Base-by-base conservation (phyloP, 2,797 vertebrate genomes). In the Gallinago solitaria region DNA sequence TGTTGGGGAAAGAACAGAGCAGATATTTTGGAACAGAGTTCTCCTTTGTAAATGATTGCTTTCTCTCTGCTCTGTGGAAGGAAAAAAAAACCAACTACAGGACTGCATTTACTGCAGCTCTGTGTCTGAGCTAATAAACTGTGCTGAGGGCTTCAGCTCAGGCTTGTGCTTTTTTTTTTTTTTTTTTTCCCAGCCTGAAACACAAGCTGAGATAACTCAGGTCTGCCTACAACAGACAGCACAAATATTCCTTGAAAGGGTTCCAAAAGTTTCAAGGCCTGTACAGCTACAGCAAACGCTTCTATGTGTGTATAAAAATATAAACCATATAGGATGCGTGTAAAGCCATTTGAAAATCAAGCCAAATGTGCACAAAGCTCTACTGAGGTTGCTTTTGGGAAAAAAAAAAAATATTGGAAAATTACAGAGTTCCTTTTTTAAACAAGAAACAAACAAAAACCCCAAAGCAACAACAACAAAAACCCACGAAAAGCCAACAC, bases 61-160 rank as follows among this genome's bases (percentile, higher is more conserved):
- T 93, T 92, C 61, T 84, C 11, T 75, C 50, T 83, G 50, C 77
- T 79, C 33, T 45, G 54, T 90, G 54, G 65, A 91, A 87, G 18
- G 15, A 2, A 3, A 1, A 2, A 4, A 30, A 48, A 33, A 50
- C 25, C 41, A 16, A 81, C 51, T 83, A 82, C 59, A 79, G 63
- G 28, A n/a, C 70, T 89, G 48, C 47, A 25, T 90, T 96, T 95
- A 88, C 86, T 78, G 67, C 51, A 90, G 83, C 48, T 89, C 75
- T 84, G 45, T 95, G 85, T 81, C 65, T 95, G 88, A 90, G 67
- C 68, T 74, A 84, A 90, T 89, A 90, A 92, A 87, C 48, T 61
- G 24, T 90, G 64, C 54, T 68, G 83, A 77, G 86, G 89, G 60
- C 67, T 80, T 89, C 83, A 82, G 60, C 43, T 93, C 41, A 57